Conservation (phyloP, 1,140 invertebrate species). For the Radopholus similis region DNA sequence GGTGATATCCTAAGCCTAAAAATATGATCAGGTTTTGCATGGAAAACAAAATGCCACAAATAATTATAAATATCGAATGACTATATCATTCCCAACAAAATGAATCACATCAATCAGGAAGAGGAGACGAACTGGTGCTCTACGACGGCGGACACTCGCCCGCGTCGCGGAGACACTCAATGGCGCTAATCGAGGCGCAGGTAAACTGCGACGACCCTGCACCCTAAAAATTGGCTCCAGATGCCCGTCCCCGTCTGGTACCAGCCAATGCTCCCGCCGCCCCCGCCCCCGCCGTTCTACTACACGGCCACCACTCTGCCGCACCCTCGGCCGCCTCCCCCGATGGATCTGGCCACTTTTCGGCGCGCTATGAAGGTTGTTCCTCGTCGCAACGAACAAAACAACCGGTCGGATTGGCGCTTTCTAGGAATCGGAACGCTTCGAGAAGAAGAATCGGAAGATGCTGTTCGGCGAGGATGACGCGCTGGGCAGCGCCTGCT, state of each 20-base stretch:
- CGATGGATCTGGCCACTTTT: constrained; percentile 11
- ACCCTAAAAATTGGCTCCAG: background rate
- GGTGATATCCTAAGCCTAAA: too few species aligned
- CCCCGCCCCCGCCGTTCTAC: constrained; percentile 8
- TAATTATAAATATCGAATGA: too few species aligned
- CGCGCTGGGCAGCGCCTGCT: constrained; percentile 3
- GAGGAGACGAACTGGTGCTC: background rate
- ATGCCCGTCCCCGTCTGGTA: constrained; percentile 7
- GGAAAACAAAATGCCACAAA: too few species aligned
- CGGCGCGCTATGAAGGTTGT: constrained; percentile 8
- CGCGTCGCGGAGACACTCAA: constrained; percentile 3
- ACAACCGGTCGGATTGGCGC: background rate
- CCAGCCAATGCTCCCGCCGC: background rate
- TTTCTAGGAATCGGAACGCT: constrained; percentile 16
- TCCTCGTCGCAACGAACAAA: background rate
- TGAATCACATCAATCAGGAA: too few species aligned
- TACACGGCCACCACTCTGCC: constrained; percentile 3
- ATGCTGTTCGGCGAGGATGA: constrained; percentile 1
- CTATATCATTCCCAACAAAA: too few species aligned
- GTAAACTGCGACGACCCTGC: background rate
- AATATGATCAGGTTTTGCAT: too few species aligned
- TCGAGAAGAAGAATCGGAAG: constrained; percentile 13
- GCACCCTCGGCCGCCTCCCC: background rate
- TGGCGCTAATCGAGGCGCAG: constrained; percentile 7
- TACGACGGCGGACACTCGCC: background rate